Evolutionary conservation across 2,113 vertebrate species (phyloP).

Genomic region (Rhinolophus ferrumequinum): DNA sequence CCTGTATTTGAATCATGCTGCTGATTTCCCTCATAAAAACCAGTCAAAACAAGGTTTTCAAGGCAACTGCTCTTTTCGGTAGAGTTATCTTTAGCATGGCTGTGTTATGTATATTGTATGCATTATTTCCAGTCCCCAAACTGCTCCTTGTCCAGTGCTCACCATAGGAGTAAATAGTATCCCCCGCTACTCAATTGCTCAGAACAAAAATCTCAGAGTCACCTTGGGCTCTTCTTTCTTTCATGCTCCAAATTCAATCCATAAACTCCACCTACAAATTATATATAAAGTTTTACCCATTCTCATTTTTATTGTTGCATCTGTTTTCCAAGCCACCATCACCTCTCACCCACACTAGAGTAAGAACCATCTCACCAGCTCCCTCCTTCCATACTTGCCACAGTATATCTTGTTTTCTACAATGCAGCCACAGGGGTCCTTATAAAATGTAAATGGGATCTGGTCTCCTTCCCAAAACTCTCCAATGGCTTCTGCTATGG

Average conservation of each 20-base stretch:
- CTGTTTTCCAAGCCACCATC: background rate
- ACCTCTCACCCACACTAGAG: background rate
- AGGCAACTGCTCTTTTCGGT: slow-evolving; percentile 75
- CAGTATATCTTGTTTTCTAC: background rate
- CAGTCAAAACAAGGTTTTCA: slow-evolving; percentile 70
- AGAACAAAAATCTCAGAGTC: background rate
- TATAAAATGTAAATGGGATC: background rate
- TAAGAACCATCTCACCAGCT: background rate
- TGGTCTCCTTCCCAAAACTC: background rate
- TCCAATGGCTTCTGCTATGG: background rate
- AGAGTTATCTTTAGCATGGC: background rate
- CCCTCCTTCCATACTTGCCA: background rate
- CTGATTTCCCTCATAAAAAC: background rate
- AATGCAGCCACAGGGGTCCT: background rate
- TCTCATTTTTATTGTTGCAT: background rate
- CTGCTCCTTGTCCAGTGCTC: background rate
- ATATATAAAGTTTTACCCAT: background rate
- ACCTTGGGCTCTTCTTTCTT: background rate
- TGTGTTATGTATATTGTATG: background rate
- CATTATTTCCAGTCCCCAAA: background rate
- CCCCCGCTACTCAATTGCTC: background rate
- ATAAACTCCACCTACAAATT: background rate
- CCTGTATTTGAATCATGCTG: slow-evolving; percentile 61
- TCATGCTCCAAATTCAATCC: background rate
- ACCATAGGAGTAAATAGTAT: background rate